Evolutionary conservation across 2,113 vertebrate genomes (phyloP).

Genomic region (Charina bottae): DNA sequence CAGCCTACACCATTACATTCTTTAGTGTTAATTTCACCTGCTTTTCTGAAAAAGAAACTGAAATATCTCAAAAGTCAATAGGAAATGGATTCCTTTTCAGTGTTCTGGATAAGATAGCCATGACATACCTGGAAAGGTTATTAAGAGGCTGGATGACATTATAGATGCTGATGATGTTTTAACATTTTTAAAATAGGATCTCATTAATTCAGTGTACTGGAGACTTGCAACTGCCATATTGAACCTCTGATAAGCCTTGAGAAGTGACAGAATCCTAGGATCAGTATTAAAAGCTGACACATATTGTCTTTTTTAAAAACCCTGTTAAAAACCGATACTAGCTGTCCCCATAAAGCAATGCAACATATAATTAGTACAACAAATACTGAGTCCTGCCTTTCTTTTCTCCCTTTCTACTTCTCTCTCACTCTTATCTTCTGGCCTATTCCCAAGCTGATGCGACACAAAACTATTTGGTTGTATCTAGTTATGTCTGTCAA

Average conservation of each 20-base stretch:
- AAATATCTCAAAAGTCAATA: slow-evolving; percentile 16
- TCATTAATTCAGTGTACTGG: neutral
- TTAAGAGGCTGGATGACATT: neutral
- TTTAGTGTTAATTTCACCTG: neutral
- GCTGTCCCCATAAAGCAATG: neutral
- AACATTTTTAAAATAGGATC: neutral
- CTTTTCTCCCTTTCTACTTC: neutral
- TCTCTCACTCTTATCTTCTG: neutral
- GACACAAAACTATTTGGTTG: neutral
- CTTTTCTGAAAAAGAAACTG: slow-evolving; percentile 16
- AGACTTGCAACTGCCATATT: neutral
- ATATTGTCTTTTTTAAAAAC: neutral
- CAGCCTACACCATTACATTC: neutral
- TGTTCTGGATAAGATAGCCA: neutral
- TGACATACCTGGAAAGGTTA: neutral
- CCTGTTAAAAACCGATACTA: neutral
- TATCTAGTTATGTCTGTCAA: neutral
- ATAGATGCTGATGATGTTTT: neutral
- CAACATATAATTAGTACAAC: neutral
- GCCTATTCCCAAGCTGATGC: neutral
- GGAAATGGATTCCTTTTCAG: neutral
- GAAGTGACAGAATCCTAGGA: neutral
- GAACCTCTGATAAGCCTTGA: neutral
- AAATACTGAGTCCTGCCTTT: neutral
- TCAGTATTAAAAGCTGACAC: neutral